Evolutionary conservation across 2,113 vertebrate genomes (phyloP).

Genomic region (Colinus virginianus): DNA sequence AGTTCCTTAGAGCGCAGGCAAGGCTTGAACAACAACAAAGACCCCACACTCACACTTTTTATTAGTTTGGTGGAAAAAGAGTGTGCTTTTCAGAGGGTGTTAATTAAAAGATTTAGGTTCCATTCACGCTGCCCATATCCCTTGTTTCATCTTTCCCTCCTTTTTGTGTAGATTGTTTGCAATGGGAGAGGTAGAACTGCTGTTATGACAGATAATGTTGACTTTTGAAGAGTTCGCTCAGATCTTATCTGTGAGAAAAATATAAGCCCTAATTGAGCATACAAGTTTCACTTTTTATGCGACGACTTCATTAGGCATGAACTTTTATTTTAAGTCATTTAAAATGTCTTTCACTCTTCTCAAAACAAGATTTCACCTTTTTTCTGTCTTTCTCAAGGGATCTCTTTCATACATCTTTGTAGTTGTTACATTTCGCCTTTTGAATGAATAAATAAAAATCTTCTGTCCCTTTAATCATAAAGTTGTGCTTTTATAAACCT

Average conservation of each 20-base stretch:
- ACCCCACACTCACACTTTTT: constrained; percentile 86
- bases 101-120: constrained; percentile 94
- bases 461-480: constrained; percentile 1
- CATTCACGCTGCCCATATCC: constrained; percentile 82
- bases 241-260: constrained; percentile 75
- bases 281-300: constrained; percentile 75
- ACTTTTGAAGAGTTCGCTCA: constrained; percentile 76
- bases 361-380: neutral
- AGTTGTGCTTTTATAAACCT: neutral
- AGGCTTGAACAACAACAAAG: constrained; percentile 82
- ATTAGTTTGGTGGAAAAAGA: constrained; percentile 91
- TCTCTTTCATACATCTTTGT: neutral
- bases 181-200: constrained; percentile 77
- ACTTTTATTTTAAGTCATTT: constrained; percentile 36
- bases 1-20: constrained; percentile 67
- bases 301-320: constrained; percentile 45
- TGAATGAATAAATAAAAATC: constrained; percentile 10
- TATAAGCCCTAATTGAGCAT: constrained; percentile 86
- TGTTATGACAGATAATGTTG: constrained; percentile 87
- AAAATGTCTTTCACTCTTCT: neutral
- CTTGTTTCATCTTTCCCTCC: constrained; percentile 74
- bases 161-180: constrained; percentile 74
- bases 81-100: constrained; percentile 90
- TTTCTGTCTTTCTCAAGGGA: neutral
- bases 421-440: neutral